Evolutionary conservation across 2,113 vertebrate species (phyloP).

Genomic region (Phoxinus phoxinus): DNA sequence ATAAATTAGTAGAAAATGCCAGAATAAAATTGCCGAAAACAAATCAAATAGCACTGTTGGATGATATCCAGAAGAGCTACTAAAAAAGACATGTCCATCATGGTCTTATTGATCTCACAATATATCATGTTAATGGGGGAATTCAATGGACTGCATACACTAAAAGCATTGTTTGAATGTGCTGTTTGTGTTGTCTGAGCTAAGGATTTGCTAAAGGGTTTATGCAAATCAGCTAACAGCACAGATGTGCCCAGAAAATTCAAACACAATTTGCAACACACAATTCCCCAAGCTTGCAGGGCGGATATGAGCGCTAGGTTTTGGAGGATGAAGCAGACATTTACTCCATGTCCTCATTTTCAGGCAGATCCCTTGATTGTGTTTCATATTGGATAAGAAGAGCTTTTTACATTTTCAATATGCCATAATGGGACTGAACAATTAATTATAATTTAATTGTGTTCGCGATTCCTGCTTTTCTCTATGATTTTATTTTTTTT

Average conservation of each 20-base stretch:
- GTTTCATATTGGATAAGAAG: background rate
- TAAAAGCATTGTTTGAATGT: background rate
- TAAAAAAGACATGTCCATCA: background rate
- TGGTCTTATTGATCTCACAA: background rate
- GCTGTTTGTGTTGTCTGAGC: background rate
- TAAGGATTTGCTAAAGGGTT: background rate
- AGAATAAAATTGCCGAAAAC: background rate
- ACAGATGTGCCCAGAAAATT: background rate
- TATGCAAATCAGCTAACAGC: background rate
- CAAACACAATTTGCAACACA: background rate
- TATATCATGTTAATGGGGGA: background rate
- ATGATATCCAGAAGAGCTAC: background rate
- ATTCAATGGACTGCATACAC: background rate
- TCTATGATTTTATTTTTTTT: background rate
- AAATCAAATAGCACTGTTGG: background rate
- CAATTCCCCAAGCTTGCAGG: background rate
- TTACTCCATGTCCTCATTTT: background rate
- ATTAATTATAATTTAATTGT: background rate
- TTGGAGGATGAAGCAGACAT: background rate
- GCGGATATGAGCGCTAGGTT: background rate
- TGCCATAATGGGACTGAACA: background rate
- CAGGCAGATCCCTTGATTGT: background rate
- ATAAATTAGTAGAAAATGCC: too few relatives aligned
- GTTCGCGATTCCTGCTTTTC: background rate
- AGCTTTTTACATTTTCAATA: background rate